These are phyloP conservation scores for Zaprionus davidi DNA, from an alignment of 1,140 invertebrate genomes.

Conservation along the genomic window DNA sequence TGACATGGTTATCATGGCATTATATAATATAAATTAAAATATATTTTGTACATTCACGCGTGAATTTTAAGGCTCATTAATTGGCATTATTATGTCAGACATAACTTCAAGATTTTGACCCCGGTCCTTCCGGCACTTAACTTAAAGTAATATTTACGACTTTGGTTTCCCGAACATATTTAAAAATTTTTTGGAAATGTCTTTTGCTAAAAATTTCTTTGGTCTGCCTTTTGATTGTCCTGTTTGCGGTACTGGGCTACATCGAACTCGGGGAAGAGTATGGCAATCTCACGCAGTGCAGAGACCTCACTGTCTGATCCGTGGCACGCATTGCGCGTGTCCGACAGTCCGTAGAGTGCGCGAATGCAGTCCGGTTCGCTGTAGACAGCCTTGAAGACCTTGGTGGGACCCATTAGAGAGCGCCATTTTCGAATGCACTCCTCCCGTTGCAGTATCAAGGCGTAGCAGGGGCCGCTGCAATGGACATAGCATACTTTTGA, in stretches of 20 bases:
- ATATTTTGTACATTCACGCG: not conserved
- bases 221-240: not conserved
- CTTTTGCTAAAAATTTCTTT: not conserved
- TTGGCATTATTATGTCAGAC: not conserved
- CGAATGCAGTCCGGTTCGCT: constrained; percentile 91
- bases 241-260: constrained; percentile 21
- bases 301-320: constrained; percentile 94
- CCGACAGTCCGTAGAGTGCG: constrained; percentile 93
- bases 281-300: constrained; percentile 90
- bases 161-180: not conserved
- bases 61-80: not conserved
- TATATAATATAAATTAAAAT: not conserved
- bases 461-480: constrained; percentile 92
- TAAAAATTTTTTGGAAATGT: not conserved
- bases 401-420: constrained; percentile 93
- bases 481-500: constrained; percentile 21
- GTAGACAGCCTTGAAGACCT: constrained; percentile 92
- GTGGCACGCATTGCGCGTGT: constrained; percentile 96
- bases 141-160: not conserved
- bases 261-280: constrained; percentile 93
- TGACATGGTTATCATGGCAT: not conserved
- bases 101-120: not conserved
- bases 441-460: constrained; percentile 90
- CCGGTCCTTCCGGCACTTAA: not conserved
- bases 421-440: constrained; percentile 93